Percentiles rank a stretch among this genome's conserved stretches.
These are phyloP conservation scores for Manis pentadactyla DNA, from an alignment of 2,797 vertebrate genomes.

Conservation along the genomic window DNA sequence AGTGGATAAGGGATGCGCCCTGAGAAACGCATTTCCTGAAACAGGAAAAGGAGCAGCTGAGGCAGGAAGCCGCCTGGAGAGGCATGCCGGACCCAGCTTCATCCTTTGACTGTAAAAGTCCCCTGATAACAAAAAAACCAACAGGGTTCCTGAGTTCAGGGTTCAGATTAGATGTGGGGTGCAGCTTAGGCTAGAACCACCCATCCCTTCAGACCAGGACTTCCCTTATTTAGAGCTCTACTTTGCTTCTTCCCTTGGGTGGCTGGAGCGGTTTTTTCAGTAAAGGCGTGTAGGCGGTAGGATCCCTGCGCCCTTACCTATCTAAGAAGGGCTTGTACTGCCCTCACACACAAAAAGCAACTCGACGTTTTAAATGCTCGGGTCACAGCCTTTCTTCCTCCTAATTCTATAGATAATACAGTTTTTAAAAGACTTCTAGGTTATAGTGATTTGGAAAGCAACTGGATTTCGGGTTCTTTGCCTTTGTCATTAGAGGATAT, in stretches of 20 bases:
- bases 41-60: not conserved
- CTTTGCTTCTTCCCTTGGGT: not conserved
- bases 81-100: not conserved
- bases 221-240: not conserved
- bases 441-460: not conserved
- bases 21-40: not conserved
- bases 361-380: not conserved
- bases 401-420: not conserved
- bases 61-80: not conserved
- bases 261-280: not conserved
- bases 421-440: not conserved
- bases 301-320: not conserved
- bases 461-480: not conserved
- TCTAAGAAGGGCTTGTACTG: not conserved
- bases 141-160: not conserved
- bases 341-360: not conserved
- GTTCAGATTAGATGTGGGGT: not conserved
- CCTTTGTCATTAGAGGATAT: not conserved
- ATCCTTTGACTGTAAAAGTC: not conserved
- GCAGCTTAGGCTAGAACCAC: not conserved
- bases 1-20: not conserved
- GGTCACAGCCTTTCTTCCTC: not conserved
- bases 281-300: not conserved
- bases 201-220: not conserved
- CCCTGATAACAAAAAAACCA: not conserved